phyloP scores from a whole-genome alignment of 2,888 invertebrate species.

The Kryphioiulus occultus region DNA sequence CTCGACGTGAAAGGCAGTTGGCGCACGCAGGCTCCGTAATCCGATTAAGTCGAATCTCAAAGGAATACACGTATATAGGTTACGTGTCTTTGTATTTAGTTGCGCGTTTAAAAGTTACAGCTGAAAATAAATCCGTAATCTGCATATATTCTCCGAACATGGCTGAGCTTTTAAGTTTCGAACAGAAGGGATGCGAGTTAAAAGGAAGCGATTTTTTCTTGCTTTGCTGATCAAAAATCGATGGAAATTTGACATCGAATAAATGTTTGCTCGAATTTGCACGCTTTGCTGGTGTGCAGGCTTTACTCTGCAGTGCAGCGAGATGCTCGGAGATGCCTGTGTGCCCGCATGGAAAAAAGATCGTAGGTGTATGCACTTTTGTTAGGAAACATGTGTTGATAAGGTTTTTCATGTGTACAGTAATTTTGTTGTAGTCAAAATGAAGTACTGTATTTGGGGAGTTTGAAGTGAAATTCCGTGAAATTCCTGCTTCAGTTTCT shows the following conservation, averaged over 20 bases:
- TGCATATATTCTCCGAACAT: conserved; percentile 7
- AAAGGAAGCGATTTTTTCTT: conserved; percentile 9
- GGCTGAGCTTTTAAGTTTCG: conserved; percentile 7
- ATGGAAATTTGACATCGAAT: not conserved
- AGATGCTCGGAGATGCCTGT: no score
- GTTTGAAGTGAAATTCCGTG: no score
- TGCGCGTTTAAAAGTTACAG: conserved; percentile 17
- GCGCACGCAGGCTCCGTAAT: conserved; percentile 8
- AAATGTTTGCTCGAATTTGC: not conserved
- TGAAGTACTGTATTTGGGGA: no score
- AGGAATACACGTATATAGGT: conserved; percentile 17
- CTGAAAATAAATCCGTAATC: conserved; percentile 18
- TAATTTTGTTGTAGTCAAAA: no score
- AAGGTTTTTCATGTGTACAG: no score
- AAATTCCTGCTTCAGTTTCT: no score
- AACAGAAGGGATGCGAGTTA: not conserved
- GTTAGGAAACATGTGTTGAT: no score
- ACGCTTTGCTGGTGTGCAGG: not conserved
- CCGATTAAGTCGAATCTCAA: conserved; percentile 17
- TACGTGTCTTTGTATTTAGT: conserved; percentile 10
- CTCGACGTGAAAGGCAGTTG: conserved; percentile 8
- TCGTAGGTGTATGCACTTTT: no score
- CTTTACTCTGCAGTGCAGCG: not conserved
- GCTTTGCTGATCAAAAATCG: not conserved
- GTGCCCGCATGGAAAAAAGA: no score